Percentiles rank a stretch among this genome's conserved stretches.
Evolutionary conservation across 1,140 invertebrate species (phyloP).

Genomic region (Meloidogyne chitwoodi): DNA sequence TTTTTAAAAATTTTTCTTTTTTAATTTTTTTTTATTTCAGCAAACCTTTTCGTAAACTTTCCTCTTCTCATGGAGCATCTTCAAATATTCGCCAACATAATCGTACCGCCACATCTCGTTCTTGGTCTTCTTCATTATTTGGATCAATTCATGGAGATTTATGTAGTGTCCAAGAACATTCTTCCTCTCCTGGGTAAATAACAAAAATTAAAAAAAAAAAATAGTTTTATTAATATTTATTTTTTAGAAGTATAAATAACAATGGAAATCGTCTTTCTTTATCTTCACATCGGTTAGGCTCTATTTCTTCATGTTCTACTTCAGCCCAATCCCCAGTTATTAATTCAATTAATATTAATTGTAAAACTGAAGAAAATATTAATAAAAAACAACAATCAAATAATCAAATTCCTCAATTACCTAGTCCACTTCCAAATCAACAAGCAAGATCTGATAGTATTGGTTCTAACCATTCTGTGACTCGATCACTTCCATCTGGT

Average conservation of each 20-base stretch:
- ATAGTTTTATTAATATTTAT: background rate
- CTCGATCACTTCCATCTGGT: constrained; percentile 2
- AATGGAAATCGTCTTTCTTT: background rate
- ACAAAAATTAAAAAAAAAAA: background rate
- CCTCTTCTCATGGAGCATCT: background rate
- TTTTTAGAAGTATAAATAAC: constrained; percentile 1
- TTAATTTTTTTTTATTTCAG: constrained; percentile 21
- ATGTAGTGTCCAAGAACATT: background rate
- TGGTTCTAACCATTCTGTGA: constrained; percentile 6
- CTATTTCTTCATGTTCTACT: constrained; percentile 4
- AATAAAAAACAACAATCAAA: background rate
- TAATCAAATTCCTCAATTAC: background rate
- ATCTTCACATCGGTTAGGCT: constrained; percentile 7
- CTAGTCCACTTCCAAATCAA: background rate
- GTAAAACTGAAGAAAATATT: constrained; percentile 4
- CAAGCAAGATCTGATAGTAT: constrained; percentile 11
- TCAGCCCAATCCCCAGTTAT: background rate
- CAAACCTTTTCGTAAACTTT: constrained; percentile 28
- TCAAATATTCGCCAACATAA: constrained; percentile 3
- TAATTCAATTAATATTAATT: background rate
- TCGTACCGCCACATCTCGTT: background rate
- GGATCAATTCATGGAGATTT: background rate
- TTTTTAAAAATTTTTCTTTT: background rate
- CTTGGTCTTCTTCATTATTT: constrained; percentile 4
- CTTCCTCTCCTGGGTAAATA: background rate